Conservation (phyloP, 2,797 vertebrate genomes). For the Pipistrellus pipistrellus region DNA sequence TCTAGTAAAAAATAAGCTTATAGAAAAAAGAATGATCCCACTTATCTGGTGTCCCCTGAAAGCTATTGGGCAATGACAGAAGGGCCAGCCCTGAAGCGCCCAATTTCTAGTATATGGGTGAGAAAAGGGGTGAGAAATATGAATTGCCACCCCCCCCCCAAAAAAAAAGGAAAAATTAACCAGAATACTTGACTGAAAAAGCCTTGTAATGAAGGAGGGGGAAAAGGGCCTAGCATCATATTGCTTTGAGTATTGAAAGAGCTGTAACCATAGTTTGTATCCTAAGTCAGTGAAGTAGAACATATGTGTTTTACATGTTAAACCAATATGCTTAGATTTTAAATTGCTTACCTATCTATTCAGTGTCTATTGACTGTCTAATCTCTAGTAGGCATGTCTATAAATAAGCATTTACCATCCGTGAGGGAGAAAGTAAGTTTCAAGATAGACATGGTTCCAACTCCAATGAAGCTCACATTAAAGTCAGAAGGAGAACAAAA, state of each 20-base stretch:
- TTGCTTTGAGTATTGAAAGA: constrained; percentile 7
- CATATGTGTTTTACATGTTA: neutral
- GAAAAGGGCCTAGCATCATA: neutral
- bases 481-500: neutral
- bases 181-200: neutral
- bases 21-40: neutral
- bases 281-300: neutral
- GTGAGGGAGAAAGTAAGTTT: neutral
- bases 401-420: neutral
- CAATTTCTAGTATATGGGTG: neutral
- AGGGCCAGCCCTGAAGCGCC: neutral
- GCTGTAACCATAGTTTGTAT: neutral
- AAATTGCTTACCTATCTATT: neutral
- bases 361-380: neutral
- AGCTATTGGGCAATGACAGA: neutral
- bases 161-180: neutral
- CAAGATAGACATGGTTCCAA: neutral
- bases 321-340: neutral
- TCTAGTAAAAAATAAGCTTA: no score
- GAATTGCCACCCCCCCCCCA: no score
- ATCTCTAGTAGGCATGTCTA: neutral
- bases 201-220: neutral
- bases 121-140: neutral
- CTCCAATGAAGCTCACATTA: neutral
- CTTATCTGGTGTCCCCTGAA: neutral